phyloP scores from a whole-genome alignment of 1,140 invertebrate genomes.

The Aphelenchoides avenae region DNA sequence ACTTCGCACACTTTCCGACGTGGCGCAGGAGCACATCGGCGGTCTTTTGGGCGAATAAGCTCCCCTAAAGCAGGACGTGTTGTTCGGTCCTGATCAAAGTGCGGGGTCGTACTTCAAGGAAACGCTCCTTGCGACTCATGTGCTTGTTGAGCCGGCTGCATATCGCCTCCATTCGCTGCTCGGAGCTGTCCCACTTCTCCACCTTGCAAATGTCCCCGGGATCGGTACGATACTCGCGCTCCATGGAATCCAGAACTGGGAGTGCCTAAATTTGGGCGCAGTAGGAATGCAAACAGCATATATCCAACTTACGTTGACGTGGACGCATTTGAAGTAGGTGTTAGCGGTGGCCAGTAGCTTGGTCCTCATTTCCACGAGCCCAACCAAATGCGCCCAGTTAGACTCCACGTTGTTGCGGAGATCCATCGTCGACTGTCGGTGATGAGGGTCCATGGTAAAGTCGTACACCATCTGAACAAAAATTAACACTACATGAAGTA shows the following conservation, averaged over 20 bases:
- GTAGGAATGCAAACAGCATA: too few species aligned
- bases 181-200: conserved; percentile 5
- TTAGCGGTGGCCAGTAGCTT: conserved; percentile 12
- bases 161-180: conserved; percentile 13
- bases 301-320: conserved; percentile 11
- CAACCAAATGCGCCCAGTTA: conserved; percentile 18
- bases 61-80: conserved; percentile 13
- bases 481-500: too few species aligned
- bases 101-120: conserved; percentile 14
- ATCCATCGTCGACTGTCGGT: conserved; percentile 4
- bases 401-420: conserved; percentile 16
- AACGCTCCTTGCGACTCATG: conserved; percentile 18
- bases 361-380: conserved; percentile 11
- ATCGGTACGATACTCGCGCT: conserved; percentile 9
- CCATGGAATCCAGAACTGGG: conserved; percentile 24
- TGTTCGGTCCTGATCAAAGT: neutral
- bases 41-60: conserved; percentile 26
- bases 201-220: conserved; percentile 17
- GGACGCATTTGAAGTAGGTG: conserved; percentile 25
- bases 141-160: conserved; percentile 15
- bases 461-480: neutral
- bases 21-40: conserved; percentile 18
- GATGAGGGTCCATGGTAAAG: neutral
- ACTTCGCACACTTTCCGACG: conserved; percentile 19
- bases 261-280: conserved; percentile 4